Base-by-base conservation (phyloP, 53 echinoderm and acorn worm genomes). In the Apostichopus leukothele region DNA sequence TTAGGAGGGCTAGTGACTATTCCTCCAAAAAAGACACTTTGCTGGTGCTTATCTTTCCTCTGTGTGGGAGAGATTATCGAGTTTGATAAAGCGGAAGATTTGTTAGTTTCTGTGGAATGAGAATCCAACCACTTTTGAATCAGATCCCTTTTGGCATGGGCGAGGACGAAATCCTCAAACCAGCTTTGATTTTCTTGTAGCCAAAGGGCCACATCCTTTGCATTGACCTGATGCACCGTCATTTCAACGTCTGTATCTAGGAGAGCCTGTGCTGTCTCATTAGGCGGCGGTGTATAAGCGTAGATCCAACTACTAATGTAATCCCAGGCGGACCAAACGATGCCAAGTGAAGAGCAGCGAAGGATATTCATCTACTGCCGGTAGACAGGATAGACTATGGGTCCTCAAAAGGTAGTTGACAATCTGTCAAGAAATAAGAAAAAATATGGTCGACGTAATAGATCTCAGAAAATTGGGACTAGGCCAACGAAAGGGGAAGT, bases 161-260 rank as follows among this genome's bases (percentile, higher is more conserved):
- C 90, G 52, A 97, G 67, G 59, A 97, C 95, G 78, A 93, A 97
- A 25, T 95, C 92, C 75, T 97, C 97, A 60, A 97, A 97, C 97
- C 97, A 97, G 5, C 94, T 94, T 75, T 89, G 97, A 89, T 97
- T 93, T 23, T 88, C 89, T 55, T 91, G 91, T 4, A 97, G 89
- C 97, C 97, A 97, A 76, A 89, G 89, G 63, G 93, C 95, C 26
- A 97, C 90, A 76, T 95, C 92, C 53, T 95, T 94, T 57, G 90
- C 74, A 61, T 76, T 91, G 63, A 86, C 87, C 23, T 88, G 85
- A 66, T 85, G 25, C 16, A 85, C 85, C 57, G 63, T 75, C 85
- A 85, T 85, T 26, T 63, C 67, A 5, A 18, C 18, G 52, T 52
- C 91, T 39, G 88, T 6, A 18, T 75, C 83, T 61, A 84, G 23